Percentiles rank a stretch among this genome's conserved stretches.
Conservation (phyloP, 2,113 vertebrate species). For the Dendropsophus ebraccatus region DNA sequence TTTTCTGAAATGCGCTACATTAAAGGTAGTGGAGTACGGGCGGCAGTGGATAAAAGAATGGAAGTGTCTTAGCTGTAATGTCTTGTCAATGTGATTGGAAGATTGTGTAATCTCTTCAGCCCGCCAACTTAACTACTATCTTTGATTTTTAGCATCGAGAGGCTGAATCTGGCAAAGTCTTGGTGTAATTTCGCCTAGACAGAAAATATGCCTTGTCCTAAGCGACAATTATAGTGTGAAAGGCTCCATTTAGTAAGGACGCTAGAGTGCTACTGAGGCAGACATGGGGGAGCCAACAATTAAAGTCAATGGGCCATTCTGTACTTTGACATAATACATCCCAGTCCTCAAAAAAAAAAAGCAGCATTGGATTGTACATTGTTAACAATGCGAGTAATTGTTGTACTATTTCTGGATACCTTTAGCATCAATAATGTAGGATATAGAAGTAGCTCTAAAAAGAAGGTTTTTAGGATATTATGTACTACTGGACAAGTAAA, state of each 20-base stretch:
- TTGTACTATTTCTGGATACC: background rate
- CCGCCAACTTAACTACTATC: constrained; percentile 11
- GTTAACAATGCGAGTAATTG: background rate
- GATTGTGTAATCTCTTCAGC: constrained; percentile 36
- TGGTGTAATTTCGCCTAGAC: constrained; percentile 1
- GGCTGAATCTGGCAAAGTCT: background rate
- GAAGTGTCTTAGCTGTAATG: constrained; percentile 5
- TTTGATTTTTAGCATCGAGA: constrained; percentile 42
- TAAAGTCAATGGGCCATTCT: constrained; percentile 18
- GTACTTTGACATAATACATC: background rate
- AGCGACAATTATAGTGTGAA: constrained; percentile 15
- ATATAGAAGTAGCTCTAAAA: too few relatives aligned
- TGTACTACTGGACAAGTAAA: too few relatives aligned
- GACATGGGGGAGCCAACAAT: background rate
- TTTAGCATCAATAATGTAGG: background rate
- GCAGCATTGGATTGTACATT: background rate
- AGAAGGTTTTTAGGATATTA: too few relatives aligned
- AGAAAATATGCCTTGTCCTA: constrained; percentile 21
- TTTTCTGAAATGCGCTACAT: constrained; percentile 12
- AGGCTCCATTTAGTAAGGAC: constrained; percentile 28
- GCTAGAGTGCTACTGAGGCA: background rate
- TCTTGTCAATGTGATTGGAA: constrained; percentile 45
- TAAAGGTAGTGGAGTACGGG: background rate
- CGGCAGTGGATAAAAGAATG: constrained; percentile 31
- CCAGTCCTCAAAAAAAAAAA: background rate